Conservation (phyloP, 2,113 vertebrate species). For the Centropus unirufus region DNA sequence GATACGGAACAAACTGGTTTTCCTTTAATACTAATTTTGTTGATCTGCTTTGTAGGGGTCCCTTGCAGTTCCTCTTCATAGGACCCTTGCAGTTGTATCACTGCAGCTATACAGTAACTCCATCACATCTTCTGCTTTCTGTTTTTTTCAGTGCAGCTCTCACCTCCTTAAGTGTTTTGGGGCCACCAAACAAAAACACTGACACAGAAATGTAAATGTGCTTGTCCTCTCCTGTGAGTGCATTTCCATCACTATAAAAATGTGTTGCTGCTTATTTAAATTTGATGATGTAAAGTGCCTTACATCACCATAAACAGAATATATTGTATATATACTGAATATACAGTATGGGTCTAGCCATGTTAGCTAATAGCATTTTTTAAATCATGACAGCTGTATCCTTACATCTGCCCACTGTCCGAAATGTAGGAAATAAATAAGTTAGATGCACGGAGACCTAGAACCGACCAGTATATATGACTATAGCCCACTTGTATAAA, state of each 20-base stretch:
- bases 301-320: conserved; percentile 1
- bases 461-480: neutral
- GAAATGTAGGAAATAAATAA: neutral
- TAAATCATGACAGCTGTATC: neutral
- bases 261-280: neutral
- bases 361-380: neutral
- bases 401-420: neutral
- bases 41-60: neutral
- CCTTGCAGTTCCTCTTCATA: neutral
- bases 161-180: neutral
- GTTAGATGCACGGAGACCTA: neutral
- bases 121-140: neutral
- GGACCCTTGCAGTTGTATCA: neutral
- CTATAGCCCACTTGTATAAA: neutral
- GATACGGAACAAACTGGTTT: neutral
- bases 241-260: conserved; percentile 6
- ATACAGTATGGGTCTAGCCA: neutral
- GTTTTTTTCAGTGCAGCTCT: neutral
- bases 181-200: neutral
- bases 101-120: neutral
- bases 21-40: neutral
- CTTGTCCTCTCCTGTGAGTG: neutral
- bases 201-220: neutral
- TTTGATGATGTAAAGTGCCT: neutral
- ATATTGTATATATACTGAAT: neutral